These are phyloP conservation scores for Aurelia coerulea DNA, from an alignment of 30 jellyfish, hydroid and myxozoan species.

Conservation along the genomic window DNA sequence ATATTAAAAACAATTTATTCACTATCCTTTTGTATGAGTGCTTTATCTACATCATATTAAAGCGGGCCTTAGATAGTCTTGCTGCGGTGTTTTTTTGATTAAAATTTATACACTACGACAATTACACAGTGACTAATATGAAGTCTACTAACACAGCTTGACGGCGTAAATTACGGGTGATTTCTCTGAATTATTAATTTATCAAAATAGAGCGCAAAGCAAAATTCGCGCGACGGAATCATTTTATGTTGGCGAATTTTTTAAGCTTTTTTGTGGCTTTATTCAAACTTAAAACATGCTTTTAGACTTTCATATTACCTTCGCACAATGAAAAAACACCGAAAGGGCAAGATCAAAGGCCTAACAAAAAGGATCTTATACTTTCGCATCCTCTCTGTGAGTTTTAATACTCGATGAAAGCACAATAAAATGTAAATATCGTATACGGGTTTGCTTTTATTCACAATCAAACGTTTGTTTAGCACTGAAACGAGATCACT, in stretches of 20 bases:
- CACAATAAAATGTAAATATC: too few relatives aligned
- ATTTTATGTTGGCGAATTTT: neutral
- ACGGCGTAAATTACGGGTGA: neutral
- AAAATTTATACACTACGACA: neutral
- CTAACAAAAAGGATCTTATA: too few relatives aligned
- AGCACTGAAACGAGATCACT: too few relatives aligned
- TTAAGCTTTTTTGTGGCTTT: too few relatives aligned
- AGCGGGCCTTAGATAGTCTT: neutral
- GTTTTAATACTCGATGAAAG: too few relatives aligned
- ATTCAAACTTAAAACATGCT: too few relatives aligned
- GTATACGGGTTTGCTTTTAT: too few relatives aligned
- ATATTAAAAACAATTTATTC: neutral
- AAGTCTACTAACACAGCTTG: constrained; percentile 1
- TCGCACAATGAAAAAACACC: too few relatives aligned
- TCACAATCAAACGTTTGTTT: too few relatives aligned
- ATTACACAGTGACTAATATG: neutral
- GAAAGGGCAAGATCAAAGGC: too few relatives aligned
- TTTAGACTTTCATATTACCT: too few relatives aligned
- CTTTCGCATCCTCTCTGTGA: too few relatives aligned
- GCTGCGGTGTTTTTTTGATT: constrained; percentile 5
- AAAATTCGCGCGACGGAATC: constrained; percentile 1
- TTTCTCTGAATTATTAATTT: neutral
- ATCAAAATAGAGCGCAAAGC: neutral
- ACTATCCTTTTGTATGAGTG: constrained; percentile 5
- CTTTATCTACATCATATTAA: neutral